These are phyloP conservation scores for roundworm (Caenorhabditis elegans) DNA, from an alignment of 1,140 invertebrate species.

Conservation along the genomic window DNA sequence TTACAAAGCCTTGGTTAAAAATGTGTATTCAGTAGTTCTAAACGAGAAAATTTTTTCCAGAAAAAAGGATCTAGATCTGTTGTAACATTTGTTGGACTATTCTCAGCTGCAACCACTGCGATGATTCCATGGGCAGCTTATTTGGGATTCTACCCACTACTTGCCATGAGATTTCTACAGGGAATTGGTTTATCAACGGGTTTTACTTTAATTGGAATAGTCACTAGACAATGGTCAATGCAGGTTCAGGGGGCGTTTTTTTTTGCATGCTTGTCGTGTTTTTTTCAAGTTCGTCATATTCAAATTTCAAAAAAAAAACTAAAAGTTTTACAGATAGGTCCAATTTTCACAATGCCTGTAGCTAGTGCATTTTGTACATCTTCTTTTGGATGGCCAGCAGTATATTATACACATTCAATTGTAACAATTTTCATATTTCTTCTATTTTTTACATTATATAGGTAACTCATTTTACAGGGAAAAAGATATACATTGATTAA, in stretches of 20 bases:
- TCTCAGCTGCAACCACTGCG: not conserved
- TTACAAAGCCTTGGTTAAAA: not conserved
- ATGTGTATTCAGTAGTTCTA: too few species aligned
- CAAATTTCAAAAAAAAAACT: too few species aligned
- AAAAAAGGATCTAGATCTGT: not conserved
- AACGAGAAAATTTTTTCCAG: not conserved
- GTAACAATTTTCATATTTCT: not conserved
- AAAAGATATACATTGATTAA: too few species aligned
- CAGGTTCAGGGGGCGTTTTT: not conserved
- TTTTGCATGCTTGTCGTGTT: not conserved
- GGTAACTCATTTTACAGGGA: too few species aligned
- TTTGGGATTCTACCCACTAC: not conserved
- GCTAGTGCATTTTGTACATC: constrained; percentile 39
- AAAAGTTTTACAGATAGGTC: constrained; percentile 33
- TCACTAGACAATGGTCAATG: constrained; percentile 11
- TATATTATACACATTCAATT: constrained; percentile 20
- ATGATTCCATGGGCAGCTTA: not conserved
- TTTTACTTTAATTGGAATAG: constrained; percentile 10
- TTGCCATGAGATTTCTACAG: not conserved
- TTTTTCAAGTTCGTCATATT: not conserved
- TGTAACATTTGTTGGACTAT: not conserved
- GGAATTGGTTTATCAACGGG: constrained; percentile 3
- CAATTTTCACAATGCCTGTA: constrained; percentile 48
- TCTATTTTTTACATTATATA: constrained; percentile 19
- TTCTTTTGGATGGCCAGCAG: constrained; percentile 29